Evolutionary conservation across 2,797 vertebrate genomes (phyloP).

Genomic region (Furcifer pardalis): DNA sequence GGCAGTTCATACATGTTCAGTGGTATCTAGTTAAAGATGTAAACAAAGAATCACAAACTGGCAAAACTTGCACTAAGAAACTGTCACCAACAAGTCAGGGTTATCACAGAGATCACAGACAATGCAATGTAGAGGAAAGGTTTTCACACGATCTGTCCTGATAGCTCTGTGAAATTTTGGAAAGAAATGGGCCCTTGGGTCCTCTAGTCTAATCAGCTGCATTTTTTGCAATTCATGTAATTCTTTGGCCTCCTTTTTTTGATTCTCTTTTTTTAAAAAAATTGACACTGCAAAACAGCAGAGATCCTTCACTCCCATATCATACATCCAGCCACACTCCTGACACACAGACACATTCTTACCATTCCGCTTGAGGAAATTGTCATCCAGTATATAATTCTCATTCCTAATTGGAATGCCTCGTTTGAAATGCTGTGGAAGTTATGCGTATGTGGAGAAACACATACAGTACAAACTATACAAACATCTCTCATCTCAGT

Average conservation of each 20-base stretch:
- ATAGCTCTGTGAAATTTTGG: neutral
- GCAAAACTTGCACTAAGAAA: neutral
- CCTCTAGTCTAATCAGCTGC: neutral
- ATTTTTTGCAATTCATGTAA: neutral
- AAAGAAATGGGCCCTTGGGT: neutral
- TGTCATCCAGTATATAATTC: neutral
- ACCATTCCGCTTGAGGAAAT: neutral
- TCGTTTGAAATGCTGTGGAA: neutral
- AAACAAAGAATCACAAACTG: neutral
- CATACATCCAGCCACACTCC: neutral
- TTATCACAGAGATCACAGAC: neutral
- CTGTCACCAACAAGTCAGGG: neutral
- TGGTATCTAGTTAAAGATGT: neutral
- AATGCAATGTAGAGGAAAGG: too few species aligned
- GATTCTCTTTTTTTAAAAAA: neutral
- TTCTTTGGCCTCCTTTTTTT: neutral
- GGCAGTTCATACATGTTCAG: neutral
- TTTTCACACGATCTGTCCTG: too few species aligned
- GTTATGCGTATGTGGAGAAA: neutral
- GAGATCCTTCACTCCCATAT: slow-evolving; percentile 2
- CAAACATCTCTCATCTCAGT: neutral
- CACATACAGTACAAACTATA: neutral
- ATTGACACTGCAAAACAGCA: neutral
- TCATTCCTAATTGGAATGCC: neutral
- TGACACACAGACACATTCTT: slow-evolving; percentile 5